A percentile compares a stretch with the other conserved stretches of the same genome.
Conservation (phyloP, 64 coral and sea anemone genomes). For the Pachyseris speciosa region DNA sequence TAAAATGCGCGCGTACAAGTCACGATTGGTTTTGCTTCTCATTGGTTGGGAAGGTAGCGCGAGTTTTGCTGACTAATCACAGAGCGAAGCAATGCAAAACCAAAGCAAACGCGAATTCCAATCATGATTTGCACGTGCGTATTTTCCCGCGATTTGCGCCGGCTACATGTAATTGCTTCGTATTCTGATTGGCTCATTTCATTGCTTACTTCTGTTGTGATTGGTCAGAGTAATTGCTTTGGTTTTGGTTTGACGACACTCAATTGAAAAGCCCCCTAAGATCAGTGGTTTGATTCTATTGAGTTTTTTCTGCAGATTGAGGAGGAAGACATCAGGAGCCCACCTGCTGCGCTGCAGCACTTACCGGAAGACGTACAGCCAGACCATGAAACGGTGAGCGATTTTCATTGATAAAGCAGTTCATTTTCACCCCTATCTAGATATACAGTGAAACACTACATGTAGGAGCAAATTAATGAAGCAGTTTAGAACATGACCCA, state of each 20-base stretch:
- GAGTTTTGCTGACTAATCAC: neutral
- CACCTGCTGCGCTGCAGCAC: neutral
- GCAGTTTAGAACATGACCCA: too few species aligned
- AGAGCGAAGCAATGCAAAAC: neutral
- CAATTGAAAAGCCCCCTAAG: neutral
- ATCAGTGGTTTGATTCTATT: neutral
- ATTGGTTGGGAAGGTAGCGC: neutral
- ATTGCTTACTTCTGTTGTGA: neutral
- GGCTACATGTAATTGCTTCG: too few species aligned
- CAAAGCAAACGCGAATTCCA: neutral
- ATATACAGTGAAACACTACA: too few species aligned
- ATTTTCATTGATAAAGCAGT: neutral
- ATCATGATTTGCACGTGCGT: too few species aligned
- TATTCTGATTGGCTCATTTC: too few species aligned
- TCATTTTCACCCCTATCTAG: neutral
- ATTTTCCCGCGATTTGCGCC: too few species aligned
- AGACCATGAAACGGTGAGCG: constrained; percentile 27
- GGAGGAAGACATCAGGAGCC: neutral
- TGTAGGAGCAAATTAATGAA: too few species aligned
- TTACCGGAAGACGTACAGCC: neutral
- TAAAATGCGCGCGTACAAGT: too few species aligned
- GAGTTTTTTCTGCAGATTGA: neutral
- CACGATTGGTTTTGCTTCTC: too few species aligned
- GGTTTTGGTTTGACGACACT: too few species aligned
- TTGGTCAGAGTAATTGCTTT: too few species aligned